Conservation (phyloP, 1,140 invertebrate species). For the Brachionus rubens region DNA sequence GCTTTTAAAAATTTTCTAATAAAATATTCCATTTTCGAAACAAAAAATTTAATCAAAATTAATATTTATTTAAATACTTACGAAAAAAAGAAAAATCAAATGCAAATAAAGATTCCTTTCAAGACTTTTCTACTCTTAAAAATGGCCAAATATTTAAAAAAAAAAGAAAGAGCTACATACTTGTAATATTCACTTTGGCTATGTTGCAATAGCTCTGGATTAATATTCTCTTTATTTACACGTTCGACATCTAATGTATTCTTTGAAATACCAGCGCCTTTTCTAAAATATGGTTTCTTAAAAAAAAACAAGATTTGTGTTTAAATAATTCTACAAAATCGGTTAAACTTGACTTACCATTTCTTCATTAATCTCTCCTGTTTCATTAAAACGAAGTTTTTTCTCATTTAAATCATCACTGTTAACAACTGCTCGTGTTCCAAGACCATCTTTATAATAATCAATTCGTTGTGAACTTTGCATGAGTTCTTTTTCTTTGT, state of each 20-base stretch:
- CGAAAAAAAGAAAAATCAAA: no score
- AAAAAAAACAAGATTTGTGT: background rate
- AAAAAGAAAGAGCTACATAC: no score
- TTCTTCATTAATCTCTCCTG: background rate
- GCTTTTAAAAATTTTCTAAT: no score
- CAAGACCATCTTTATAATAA: slow-evolving; percentile 45
- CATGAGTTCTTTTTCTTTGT: slow-evolving; percentile 44
- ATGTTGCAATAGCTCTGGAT: background rate
- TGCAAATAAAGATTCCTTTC: no score
- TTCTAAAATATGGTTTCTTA: slow-evolving; percentile 37
- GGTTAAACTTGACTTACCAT: background rate
- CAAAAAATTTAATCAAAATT: no score
- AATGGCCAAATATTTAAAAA: no score
- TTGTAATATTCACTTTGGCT: background rate
- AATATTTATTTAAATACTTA: no score
- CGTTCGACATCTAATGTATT: background rate
- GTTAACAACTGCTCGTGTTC: slow-evolving; percentile 7
- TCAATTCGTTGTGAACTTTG: slow-evolving; percentile 26
- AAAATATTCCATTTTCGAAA: no score
- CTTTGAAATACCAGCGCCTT: background rate
- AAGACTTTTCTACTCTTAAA: no score
- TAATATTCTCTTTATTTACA: background rate
- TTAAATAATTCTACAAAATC: background rate
- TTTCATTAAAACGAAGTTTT: background rate
- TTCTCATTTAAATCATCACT: slow-evolving; percentile 36